These are phyloP conservation scores for Chloroclysta siterata DNA, from an alignment of 2,888 invertebrate species.

Conservation along the genomic window DNA sequence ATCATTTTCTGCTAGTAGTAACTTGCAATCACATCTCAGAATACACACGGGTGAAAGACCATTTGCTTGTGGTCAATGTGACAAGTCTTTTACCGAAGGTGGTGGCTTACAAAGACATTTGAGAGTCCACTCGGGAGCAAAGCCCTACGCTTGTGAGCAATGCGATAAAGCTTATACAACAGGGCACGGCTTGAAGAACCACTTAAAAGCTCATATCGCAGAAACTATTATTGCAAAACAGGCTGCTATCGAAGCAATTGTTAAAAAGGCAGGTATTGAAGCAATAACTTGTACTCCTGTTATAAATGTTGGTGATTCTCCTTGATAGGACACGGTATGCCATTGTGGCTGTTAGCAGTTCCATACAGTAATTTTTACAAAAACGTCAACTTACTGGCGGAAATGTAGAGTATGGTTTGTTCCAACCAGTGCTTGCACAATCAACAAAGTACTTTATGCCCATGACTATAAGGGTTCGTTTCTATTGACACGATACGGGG, in stretches of 20 bases:
- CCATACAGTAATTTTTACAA: too few species aligned
- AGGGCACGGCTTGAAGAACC: slow-evolving; percentile 15
- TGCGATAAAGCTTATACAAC: slow-evolving; percentile 17
- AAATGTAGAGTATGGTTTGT: too few species aligned
- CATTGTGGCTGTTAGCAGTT: background rate
- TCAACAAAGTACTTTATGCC: too few species aligned
- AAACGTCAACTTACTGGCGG: too few species aligned
- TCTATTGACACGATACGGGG: too few species aligned
- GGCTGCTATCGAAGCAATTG: background rate
- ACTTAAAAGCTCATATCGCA: slow-evolving; percentile 4
- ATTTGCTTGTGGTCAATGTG: slow-evolving; percentile 5
- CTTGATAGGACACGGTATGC: background rate
- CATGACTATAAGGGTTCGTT: too few species aligned
- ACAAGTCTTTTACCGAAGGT: slow-evolving; percentile 16
- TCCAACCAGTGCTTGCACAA: too few species aligned
- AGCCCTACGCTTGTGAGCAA: slow-evolving; percentile 13
- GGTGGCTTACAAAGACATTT: slow-evolving; percentile 14
- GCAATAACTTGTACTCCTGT: slow-evolving; percentile 4
- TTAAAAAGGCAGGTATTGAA: slow-evolving; percentile 4
- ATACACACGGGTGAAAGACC: slow-evolving; percentile 10
- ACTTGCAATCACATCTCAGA: slow-evolving; percentile 13
- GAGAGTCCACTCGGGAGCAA: slow-evolving; percentile 12
- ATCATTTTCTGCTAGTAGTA: slow-evolving; percentile 11
- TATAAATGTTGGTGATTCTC: background rate
- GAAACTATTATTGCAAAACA: slow-evolving; percentile 4